phyloP scores from a whole-genome alignment of 2,113 vertebrate genomes.

The Leptobrachium ailaonicum region DNA sequence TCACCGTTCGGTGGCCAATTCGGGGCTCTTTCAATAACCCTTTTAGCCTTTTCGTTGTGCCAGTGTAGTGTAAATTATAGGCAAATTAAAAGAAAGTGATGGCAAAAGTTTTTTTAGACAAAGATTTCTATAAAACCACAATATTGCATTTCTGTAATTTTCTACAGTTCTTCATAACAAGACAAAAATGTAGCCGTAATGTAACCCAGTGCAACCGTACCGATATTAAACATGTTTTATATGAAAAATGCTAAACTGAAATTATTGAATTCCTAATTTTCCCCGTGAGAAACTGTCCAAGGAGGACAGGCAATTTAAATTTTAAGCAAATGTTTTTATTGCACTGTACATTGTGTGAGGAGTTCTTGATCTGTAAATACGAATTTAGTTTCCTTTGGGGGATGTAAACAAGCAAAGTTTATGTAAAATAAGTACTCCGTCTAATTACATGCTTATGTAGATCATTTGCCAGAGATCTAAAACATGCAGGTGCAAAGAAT shows the following conservation, averaged over 20 bases:
- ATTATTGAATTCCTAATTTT: not conserved
- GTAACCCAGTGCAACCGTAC: no score
- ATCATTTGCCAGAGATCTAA: slow-evolving; percentile 1
- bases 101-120: no score
- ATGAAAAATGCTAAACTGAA: not conserved
- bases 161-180: no score
- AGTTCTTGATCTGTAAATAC: slow-evolving; percentile 21
- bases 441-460: slow-evolving; percentile 19
- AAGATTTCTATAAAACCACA: no score
- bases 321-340: slow-evolving; percentile 11
- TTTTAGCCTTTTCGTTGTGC: no score
- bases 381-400: slow-evolving; percentile 24
- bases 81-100: no score
- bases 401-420: slow-evolving; percentile 32
- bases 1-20: no score
- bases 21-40: no score
- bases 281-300: not conserved
- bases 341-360: not conserved
- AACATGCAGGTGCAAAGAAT: slow-evolving; percentile 40
- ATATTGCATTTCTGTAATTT: no score
- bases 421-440: slow-evolving; percentile 24
- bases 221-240: not conserved
- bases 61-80: no score
- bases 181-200: no score
- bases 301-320: not conserved